These are phyloP conservation scores for Vombatus ursinus DNA, from an alignment of 2,113 vertebrate species.

Conservation along the genomic window DNA sequence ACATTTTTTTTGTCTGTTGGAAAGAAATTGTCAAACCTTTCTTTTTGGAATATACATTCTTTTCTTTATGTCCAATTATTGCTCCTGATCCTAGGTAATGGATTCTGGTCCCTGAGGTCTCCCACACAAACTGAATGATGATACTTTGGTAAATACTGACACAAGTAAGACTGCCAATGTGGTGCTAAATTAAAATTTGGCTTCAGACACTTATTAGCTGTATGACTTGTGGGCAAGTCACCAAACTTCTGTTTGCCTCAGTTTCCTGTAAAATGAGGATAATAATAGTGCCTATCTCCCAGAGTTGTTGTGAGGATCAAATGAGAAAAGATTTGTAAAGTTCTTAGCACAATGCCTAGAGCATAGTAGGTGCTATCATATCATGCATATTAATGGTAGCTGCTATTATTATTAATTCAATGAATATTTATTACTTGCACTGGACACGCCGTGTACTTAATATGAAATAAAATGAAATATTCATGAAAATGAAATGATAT, in stretches of 20 bases:
- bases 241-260: not conserved
- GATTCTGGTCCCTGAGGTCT: not conserved
- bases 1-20: not conserved
- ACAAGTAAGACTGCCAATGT: not conserved
- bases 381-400: not conserved
- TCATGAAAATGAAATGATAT: not conserved
- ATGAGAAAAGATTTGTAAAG: not conserved
- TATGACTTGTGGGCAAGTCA: not conserved
- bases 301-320: not conserved
- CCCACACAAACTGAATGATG: not conserved
- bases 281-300: not conserved
- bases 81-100: not conserved
- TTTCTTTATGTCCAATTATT: not conserved
- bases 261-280: not conserved
- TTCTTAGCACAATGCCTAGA: not conserved
- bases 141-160: not conserved
- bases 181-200: not conserved
- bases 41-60: not conserved
- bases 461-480: not conserved
- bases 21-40: not conserved
- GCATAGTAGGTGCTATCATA: not conserved
- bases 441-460: not conserved
- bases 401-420: not conserved
- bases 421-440: not conserved
- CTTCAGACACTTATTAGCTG: too few relatives aligned